A percentile compares a stretch with the other conserved stretches of the same genome.
Conservation (phyloP, 2,888 invertebrate genomes). For the Oscheius sp. region DNA sequence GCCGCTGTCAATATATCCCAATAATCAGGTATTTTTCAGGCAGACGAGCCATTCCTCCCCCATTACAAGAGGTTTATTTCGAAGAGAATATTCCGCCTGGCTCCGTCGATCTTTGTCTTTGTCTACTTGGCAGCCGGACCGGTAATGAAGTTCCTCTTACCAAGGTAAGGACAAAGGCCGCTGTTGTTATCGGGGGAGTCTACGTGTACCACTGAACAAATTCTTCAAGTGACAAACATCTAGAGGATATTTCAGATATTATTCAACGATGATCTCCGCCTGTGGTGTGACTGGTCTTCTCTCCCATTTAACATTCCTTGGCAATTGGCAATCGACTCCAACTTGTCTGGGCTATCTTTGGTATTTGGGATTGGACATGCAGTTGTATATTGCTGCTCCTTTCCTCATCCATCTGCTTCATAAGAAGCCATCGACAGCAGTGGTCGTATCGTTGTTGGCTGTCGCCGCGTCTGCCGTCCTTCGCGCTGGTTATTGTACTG, state of each 20-base stretch:
- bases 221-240: neutral
- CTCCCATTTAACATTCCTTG: constrained; percentile 64
- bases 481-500: constrained; percentile 65
- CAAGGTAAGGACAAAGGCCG: constrained; percentile 42
- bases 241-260: constrained; percentile 48
- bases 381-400: constrained; percentile 67
- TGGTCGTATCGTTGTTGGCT: constrained; percentile 44
- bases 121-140: constrained; percentile 66
- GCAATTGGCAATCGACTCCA: constrained; percentile 67
- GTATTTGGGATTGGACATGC: constrained; percentile 71
- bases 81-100: constrained; percentile 62
- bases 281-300: constrained; percentile 63
- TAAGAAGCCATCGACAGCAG: constrained; percentile 41
- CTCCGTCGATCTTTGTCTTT: constrained; percentile 66
- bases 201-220: neutral
- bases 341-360: constrained; percentile 72
- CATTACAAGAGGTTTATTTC: constrained; percentile 63
- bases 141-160: constrained; percentile 55
- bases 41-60: constrained; percentile 53
- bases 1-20: neutral
- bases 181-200: neutral
- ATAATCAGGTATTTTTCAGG: constrained; percentile 29
- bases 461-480: constrained; percentile 47
- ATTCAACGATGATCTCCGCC: constrained; percentile 64
- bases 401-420: constrained; percentile 64